Evolutionary conservation across 2,113 vertebrate genomes (phyloP), one percentile per base, ranked within the genome.

Genomic region (Argyrosomus japonicus): DNA sequence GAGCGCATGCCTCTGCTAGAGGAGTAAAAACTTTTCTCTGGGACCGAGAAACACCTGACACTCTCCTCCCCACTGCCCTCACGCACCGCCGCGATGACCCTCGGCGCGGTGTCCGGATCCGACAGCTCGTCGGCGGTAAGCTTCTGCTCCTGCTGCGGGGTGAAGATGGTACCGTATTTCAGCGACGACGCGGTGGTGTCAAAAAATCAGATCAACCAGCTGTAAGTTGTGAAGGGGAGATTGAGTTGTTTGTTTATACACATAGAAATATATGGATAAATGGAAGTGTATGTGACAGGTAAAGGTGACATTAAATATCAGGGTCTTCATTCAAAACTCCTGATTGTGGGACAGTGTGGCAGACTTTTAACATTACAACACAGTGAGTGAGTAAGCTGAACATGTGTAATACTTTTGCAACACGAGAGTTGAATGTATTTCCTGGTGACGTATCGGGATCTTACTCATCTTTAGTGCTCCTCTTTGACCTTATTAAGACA

Each of bases 131-230:
- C 94, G 72, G 93, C 87, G 75, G 93, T 88, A 77, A 89, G 86
- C 86, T 88, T 92, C 84, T 95, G 96, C 88, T 95, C 94, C 64
- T 96, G 95, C 92, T 96, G 95, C 87, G 95, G 92, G 86, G 95
- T 93, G 21, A 95, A 95, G 91, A 98, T 99, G 96, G 96, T 96
- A 91, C 98, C 97, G n/a, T 96, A 97, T 93, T 98, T 98, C 93
- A 96, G 95, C 19, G 96, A 96, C 79, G 95, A 99, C 93, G 95
- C 97, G 45, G 96, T 97, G 61, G 97, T 96, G 91, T 97, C 97
- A 13, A 96, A 96, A 74, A 96, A 96, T 89, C 93, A 96, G 84
- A 97, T 99, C 93, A 96, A 97, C 89, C 97, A 98, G 91, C 94
- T 98, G 98, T 99, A 90, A 98, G 97, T 98, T 68, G 47, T 36